Evolutionary conservation across 2,888 invertebrate genomes (phyloP).

Genomic region (Sarcophaga variegata): DNA sequence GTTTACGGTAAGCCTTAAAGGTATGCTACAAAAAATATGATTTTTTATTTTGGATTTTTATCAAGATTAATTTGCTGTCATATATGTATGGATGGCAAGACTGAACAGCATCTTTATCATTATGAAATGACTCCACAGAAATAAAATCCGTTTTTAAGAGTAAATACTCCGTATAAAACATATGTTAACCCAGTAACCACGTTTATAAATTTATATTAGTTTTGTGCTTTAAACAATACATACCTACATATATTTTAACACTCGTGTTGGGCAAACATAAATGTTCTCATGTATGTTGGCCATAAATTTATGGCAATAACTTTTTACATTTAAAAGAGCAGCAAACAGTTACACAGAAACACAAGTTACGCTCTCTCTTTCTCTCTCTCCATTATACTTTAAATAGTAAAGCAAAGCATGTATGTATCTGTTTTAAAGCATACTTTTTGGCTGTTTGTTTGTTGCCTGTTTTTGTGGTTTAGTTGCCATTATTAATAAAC

Average conservation of each 20-base stretch:
- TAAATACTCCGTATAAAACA: not conserved
- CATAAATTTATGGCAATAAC: slow-evolving; percentile 30
- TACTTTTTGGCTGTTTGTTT: slow-evolving; percentile 17
- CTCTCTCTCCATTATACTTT: not conserved
- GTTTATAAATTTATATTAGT: slow-evolving; percentile 42
- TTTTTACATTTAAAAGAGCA: not conserved
- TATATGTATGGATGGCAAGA: not conserved
- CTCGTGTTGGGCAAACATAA: not conserved
- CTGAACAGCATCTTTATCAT: not conserved
- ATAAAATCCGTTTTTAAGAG: not conserved
- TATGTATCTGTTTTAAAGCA: slow-evolving; percentile 1
- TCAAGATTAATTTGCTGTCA: slow-evolving; percentile 49
- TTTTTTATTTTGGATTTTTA: not conserved
- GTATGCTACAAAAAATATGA: not conserved
- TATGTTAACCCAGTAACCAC: not conserved
- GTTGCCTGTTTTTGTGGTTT: slow-evolving; percentile 56
- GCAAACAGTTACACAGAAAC: not conserved
- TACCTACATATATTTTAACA: not conserved
- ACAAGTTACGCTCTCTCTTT: not conserved
- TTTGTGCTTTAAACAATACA: not conserved
- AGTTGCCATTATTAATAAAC: slow-evolving; percentile 66
- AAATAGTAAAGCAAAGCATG: not conserved
- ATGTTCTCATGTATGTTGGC: slow-evolving; percentile 32
- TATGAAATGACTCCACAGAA: not conserved
- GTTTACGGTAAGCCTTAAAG: too few species aligned